These are phyloP conservation scores for Megalopta genalis DNA, from an alignment of 1,140 invertebrate genomes.

Conservation along the genomic window DNA sequence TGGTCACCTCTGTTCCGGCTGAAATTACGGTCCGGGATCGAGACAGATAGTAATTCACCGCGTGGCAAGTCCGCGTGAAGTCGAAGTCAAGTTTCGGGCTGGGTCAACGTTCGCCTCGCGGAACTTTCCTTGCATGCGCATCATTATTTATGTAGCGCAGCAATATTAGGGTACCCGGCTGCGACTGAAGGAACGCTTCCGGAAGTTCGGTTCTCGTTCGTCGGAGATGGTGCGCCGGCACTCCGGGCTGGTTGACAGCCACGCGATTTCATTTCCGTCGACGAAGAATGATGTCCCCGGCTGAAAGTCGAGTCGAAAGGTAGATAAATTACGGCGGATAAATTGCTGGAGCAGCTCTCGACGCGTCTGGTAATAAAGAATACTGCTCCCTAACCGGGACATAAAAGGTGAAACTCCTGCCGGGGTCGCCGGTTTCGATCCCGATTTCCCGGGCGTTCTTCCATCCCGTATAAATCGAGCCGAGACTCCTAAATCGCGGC, in stretches of 20 bases:
- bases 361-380: constrained; percentile 6
- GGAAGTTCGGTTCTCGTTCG: not conserved
- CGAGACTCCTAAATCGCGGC: no score
- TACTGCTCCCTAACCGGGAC: not conserved
- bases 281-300: constrained; percentile 31
- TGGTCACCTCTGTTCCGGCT: no score
- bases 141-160: no score
- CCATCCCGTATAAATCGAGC: no score
- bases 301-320: not conserved
- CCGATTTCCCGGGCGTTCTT: not conserved
- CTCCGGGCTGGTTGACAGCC: not conserved
- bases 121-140: no score
- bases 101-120: no score
- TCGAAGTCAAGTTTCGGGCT: no score
- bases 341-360: constrained; percentile 10
- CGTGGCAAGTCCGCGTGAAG: no score
- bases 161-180: no score
- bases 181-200: no score
- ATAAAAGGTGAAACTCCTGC: constrained; percentile 19
- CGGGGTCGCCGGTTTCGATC: not conserved
- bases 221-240: not conserved
- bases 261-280: constrained; percentile 24
- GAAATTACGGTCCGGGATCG: no score
- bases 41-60: no score
- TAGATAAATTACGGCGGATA: constrained; percentile 30